These are phyloP conservation scores for Scopus umbretta DNA, from an alignment of 2,113 vertebrate genomes.

Conservation along the genomic window DNA sequence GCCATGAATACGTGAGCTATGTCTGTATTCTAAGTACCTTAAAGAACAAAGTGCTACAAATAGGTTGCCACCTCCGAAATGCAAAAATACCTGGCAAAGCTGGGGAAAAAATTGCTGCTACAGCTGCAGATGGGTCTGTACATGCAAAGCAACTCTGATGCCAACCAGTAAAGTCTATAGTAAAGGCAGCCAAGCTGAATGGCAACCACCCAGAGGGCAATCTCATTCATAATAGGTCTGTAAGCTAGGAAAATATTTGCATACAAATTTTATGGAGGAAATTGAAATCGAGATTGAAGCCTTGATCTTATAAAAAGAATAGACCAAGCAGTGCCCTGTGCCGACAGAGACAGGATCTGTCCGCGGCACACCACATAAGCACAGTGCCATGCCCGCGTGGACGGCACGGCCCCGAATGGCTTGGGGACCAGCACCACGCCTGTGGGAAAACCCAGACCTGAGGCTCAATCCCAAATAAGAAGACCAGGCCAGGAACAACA, in stretches of 20 bases:
- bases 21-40: background rate
- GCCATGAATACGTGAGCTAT: background rate
- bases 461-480: background rate
- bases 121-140: background rate
- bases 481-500: background rate
- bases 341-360: background rate
- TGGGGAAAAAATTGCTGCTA: background rate
- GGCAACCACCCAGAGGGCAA: background rate
- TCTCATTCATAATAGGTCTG: background rate
- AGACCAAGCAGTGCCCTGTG: background rate
- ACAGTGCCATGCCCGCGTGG: fast-evolving
- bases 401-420: fast-evolving
- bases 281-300: constrained; percentile 3
- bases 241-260: constrained; percentile 12
- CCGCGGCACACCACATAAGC: background rate
- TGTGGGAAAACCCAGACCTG: background rate
- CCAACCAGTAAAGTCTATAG: background rate
- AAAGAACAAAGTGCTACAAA: background rate
- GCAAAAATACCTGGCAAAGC: background rate
- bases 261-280: background rate
- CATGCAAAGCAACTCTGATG: background rate
- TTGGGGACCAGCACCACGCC: background rate
- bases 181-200: constrained; percentile 4
- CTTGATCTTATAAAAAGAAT: background rate
- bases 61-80: background rate